Percentiles rank a stretch among this genome's conserved stretches.
Evolutionary conservation across 2,888 invertebrate species (phyloP).

Genomic region (Xylota sylvarum): DNA sequence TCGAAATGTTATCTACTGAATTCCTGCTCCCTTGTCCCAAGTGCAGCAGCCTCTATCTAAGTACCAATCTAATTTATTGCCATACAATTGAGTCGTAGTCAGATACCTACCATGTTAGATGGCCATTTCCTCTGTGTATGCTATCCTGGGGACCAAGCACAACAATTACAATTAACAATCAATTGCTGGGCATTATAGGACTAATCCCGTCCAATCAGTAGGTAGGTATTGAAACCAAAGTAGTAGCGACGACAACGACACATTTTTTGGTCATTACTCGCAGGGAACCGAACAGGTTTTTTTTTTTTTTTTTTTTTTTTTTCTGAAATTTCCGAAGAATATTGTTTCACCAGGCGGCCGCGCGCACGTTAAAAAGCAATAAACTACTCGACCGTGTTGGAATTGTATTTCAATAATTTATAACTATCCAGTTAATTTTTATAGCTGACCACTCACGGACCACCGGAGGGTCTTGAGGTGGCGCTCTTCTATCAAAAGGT

Average conservation of each 20-base stretch:
- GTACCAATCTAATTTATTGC: slow-evolving; percentile 76
- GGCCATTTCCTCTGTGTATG: slow-evolving; percentile 53
- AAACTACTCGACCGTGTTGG: slow-evolving; percentile 75
- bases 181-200: slow-evolving; percentile 70
- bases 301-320: no score
- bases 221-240: slow-evolving; percentile 42
- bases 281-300: slow-evolving; percentile 60
- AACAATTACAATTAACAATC: slow-evolving; percentile 77
- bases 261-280: slow-evolving; percentile 31
- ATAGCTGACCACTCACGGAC: slow-evolving; percentile 70
- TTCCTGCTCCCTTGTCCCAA: slow-evolving; percentile 76
- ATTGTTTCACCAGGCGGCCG: slow-evolving; percentile 59
- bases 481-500: slow-evolving; percentile 76
- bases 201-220: slow-evolving; percentile 66
- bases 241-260: slow-evolving; percentile 38
- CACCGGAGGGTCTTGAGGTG: slow-evolving; percentile 71
- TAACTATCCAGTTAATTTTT: slow-evolving; percentile 76
- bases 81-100: slow-evolving; percentile 74
- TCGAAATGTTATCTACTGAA: slow-evolving; percentile 76
- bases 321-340: slow-evolving; percentile 63
- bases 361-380: slow-evolving; percentile 76
- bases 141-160: slow-evolving; percentile 52
- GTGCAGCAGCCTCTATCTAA: slow-evolving; percentile 77
- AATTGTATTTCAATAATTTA: slow-evolving; percentile 77
- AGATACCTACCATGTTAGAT: slow-evolving; percentile 75